Evolutionary conservation across 1,140 invertebrate species (phyloP), one percentile per base, ranked within the genome.

Genomic region (Holcopasites calliopsidis): DNA sequence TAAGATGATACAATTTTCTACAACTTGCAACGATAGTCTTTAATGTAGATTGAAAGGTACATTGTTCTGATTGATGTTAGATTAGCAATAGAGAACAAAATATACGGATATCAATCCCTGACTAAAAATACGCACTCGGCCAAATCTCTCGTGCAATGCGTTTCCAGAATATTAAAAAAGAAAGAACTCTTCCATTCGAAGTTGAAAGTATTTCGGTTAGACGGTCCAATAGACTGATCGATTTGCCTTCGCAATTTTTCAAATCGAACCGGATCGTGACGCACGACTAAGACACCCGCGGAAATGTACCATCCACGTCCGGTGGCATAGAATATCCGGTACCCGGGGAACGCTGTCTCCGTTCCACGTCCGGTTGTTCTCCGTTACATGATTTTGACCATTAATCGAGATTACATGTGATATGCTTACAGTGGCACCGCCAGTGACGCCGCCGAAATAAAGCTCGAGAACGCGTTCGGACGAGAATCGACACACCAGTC

Each of bases 401-500:
- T 28, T 82, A 83, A 82, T 55, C 11, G 52, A 75, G 18, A 58
- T 54, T 75, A 50, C 60, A 31, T 78, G 69, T 62, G 65, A 60
- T 88, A 76, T 88, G 87, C 64, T 88, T 81, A 33, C 87, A 88
- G 87, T 88, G 61, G 69, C 86, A 58, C 81, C 77, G 57, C 60
- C 85, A n/a, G 87, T 88, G 73, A 71, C 58, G 50, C 21, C 61
- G 72, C 26, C 55, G 76, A 85, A 86, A 79, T 85, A 86, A 83
- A 81, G 61, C 52, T 65, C 75, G 76, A 52, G 78, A 50, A 42
- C 47, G 50, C 52, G 64, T n/a, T 79, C 69, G 72, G 73, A 71
- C 77, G 75, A 73, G 28, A 75, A 72, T 82, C 70, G 75, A 82
- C 72, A n/a, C n/a, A 76, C 47, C 69, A 52, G 77, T 83, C 62